Evolutionary conservation across 2,888 invertebrate genomes (phyloP).

Genomic region (Dione juno): DNA sequence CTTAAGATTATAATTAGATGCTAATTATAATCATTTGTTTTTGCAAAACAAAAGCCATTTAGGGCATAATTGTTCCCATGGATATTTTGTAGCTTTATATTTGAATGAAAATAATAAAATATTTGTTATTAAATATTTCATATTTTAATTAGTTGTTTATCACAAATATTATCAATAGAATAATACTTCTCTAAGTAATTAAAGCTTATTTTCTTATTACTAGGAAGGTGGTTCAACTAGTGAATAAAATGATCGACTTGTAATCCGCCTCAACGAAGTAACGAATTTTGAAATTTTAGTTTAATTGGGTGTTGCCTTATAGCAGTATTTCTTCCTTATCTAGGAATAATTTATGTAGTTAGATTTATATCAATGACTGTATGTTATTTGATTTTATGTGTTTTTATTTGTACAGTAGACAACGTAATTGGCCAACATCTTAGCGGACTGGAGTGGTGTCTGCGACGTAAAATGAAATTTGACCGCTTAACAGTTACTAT

Average conservation of each 20-base stretch:
- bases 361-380: not conserved
- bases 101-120: not conserved
- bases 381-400: too few species aligned
- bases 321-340: not conserved
- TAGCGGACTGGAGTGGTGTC: too few species aligned
- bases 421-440: too few species aligned
- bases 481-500: slow-evolving; percentile 3
- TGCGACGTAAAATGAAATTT: not conserved
- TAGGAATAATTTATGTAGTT: not conserved
- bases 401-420: too few species aligned
- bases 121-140: not conserved
- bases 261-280: slow-evolving; percentile 2
- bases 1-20: not conserved
- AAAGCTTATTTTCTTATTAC: not conserved
- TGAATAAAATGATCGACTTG: slow-evolving; percentile 16
- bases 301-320: slow-evolving; percentile 12
- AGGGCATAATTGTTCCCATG: too few species aligned
- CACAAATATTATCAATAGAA: not conserved
- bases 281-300: slow-evolving; percentile 13
- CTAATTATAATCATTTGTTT: not conserved
- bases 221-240: slow-evolving; percentile 11
- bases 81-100: not conserved
- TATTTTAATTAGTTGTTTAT: not conserved
- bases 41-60: not conserved
- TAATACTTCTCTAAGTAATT: slow-evolving; percentile 9